A percentile compares a stretch with the other conserved stretches of the same genome.
These are phyloP conservation scores for Euspilapteryx auroguttella DNA, from an alignment of 2,888 invertebrate genomes.

Conservation along the genomic window DNA sequence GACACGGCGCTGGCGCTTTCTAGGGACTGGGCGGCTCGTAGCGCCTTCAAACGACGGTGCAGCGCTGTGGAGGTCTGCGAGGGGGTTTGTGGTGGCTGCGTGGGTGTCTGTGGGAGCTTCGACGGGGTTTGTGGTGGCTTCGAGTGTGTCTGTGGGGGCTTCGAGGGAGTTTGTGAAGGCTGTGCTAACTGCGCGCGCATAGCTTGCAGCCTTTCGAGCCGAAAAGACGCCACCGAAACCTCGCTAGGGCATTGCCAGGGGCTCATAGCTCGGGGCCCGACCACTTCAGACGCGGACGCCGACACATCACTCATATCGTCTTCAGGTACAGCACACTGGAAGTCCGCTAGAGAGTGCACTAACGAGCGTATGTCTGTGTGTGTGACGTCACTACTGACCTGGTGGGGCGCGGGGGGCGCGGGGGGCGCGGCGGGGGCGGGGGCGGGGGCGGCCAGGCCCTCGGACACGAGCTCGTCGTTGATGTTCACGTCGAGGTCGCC, in stretches of 20 bases:
- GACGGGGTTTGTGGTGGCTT: too few relatives aligned
- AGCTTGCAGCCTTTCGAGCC: not conserved
- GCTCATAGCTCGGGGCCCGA: slow-evolving; percentile 17
- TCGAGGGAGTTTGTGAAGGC: too few relatives aligned
- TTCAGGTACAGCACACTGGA: slow-evolving; percentile 1
- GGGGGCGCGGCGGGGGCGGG: slow-evolving; percentile 1
- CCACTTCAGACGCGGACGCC: slow-evolving; percentile 25
- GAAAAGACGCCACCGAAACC: not conserved
- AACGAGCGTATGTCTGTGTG: not conserved
- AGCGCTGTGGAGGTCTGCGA: too few relatives aligned
- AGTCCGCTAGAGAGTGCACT: slow-evolving; percentile 1
- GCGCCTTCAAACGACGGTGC: too few relatives aligned
- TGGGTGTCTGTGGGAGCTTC: too few relatives aligned
- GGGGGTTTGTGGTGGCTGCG: too few relatives aligned
- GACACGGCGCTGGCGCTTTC: too few relatives aligned
- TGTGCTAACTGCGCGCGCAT: slow-evolving; percentile 2
- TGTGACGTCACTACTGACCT: slow-evolving; percentile 1
- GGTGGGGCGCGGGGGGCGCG: not conserved
- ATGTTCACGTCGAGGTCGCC: slow-evolving; percentile 45
- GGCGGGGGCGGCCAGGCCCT: slow-evolving; percentile 41
- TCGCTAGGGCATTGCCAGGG: slow-evolving; percentile 15
- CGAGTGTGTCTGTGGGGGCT: too few relatives aligned
- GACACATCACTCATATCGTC: slow-evolving; percentile 16
- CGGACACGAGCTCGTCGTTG: slow-evolving; percentile 40
- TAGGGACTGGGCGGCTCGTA: too few relatives aligned